A percentile compares a stretch with the other conserved stretches of the same genome.
Conservation (phyloP, 2,797 vertebrate genomes). For the Peromyscus melanophrys region DNA sequence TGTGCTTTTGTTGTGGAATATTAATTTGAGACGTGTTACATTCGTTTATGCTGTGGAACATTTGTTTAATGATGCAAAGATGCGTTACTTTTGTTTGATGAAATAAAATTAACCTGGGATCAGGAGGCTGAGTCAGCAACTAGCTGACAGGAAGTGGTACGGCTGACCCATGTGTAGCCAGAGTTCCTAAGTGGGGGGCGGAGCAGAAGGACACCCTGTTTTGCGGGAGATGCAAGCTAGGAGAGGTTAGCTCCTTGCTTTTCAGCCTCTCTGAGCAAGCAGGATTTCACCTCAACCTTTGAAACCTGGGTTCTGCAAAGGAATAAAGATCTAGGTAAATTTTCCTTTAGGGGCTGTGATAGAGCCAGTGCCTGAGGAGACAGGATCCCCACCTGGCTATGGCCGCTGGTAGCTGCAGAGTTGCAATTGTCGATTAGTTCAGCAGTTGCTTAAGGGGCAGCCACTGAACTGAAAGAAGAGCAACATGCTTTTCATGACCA, state of each 20-base stretch:
- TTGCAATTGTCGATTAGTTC: background rate
- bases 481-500: background rate
- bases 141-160: background rate
- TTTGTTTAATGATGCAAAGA: too few species aligned
- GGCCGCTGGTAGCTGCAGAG: background rate
- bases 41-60: too few species aligned
- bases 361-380: background rate
- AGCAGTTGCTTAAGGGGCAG: background rate
- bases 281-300: background rate
- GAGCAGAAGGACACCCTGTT: background rate
- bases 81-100: too few species aligned
- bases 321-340: background rate
- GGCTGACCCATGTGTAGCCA: background rate
- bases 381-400: background rate
- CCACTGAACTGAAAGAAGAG: background rate
- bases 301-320: background rate
- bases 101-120: too few species aligned
- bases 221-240: background rate
- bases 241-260: background rate
- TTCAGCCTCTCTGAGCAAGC: background rate
- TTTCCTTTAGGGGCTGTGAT: background rate
- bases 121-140: too few species aligned
- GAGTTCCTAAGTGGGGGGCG: too few species aligned
- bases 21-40: too few species aligned
- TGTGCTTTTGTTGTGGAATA: background rate